Conservation (phyloP, 2,888 invertebrate genomes). For the Hyalella azteca region DNA sequence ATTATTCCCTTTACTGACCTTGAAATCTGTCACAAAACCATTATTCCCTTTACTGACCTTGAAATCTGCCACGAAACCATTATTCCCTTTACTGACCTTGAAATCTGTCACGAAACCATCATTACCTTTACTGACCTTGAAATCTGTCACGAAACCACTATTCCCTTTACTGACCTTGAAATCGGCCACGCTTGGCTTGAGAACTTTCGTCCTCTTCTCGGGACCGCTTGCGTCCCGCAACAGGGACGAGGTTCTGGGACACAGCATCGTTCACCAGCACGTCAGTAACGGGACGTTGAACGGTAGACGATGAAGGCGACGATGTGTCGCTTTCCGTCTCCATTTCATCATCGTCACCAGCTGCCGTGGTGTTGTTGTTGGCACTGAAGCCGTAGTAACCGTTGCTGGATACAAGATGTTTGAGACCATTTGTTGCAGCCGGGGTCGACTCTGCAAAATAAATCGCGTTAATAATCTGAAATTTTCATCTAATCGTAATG, state of each 20-base stretch:
- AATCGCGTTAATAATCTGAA: no score
- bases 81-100: no score
- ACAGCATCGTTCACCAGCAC: not conserved
- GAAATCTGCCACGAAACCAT: no score
- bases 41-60: no score
- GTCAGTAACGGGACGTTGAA: not conserved
- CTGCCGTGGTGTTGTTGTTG: not conserved
- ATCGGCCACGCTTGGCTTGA: constrained; percentile 5
- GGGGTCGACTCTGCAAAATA: no score
- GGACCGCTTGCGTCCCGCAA: not conserved
- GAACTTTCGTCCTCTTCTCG: not conserved
- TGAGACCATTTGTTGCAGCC: not conserved
- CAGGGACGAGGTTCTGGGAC: not conserved
- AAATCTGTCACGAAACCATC: no score
- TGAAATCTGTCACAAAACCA: no score
- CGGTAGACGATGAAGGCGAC: not conserved
- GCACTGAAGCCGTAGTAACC: constrained; percentile 9
- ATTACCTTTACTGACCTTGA: no score
- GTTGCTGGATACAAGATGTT: constrained; percentile 14
- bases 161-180: not conserved
- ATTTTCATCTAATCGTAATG: no score
- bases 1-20: no score
- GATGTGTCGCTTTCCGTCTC: not conserved
- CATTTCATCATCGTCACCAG: not conserved
- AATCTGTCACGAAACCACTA: no score